phyloP scores from a whole-genome alignment of 2,797 vertebrate species.

The Caiman crocodilus region DNA sequence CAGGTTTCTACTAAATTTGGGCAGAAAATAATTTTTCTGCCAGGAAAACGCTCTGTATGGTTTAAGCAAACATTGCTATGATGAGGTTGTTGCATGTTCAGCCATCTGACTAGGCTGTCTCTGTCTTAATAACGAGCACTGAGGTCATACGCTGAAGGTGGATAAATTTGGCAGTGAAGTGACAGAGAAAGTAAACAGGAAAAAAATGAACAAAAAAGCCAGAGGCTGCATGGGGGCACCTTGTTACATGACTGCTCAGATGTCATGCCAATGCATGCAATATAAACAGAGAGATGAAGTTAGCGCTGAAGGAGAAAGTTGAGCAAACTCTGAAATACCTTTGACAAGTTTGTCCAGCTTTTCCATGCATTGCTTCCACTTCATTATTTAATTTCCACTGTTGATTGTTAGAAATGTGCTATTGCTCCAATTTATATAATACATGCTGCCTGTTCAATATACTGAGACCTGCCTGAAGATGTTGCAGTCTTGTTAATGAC shows the following conservation, averaged over 20 bases:
- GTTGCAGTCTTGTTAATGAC: neutral
- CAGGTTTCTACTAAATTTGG: neutral
- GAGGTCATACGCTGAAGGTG: neutral
- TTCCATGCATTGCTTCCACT: neutral
- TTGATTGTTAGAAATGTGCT: neutral
- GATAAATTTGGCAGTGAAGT: slow-evolving; percentile 3
- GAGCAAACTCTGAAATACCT: neutral
- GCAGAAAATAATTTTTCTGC: neutral
- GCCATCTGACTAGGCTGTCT: neutral
- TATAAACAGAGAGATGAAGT: neutral
- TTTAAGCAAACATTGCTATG: neutral
- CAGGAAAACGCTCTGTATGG: neutral
- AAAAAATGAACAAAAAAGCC: neutral
- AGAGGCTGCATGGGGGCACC: neutral
- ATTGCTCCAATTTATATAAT: neutral
- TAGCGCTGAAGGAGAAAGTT: neutral
- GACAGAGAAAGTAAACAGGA: slow-evolving; percentile 1
- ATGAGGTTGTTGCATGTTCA: neutral
- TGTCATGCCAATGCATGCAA: neutral
- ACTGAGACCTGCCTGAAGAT: neutral
- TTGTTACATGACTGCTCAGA: neutral
- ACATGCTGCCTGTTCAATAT: neutral
- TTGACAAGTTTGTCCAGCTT: neutral
- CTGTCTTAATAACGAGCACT: neutral
- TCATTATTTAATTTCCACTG: neutral